Evolutionary conservation across 2,888 invertebrate species (phyloP), one percentile per base, ranked within the genome.

Genomic region (Rotaria sp.): DNA sequence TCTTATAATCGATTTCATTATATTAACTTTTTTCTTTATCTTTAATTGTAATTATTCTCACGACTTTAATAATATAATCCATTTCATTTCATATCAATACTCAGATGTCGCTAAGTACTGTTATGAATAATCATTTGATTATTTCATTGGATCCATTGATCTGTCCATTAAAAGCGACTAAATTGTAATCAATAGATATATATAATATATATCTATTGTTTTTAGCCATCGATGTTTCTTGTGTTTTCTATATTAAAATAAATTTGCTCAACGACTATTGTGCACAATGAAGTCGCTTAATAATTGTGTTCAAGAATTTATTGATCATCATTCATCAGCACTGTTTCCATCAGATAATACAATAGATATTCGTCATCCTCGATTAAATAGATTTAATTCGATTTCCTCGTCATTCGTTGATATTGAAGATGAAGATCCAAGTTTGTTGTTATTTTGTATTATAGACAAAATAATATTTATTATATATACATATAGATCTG

Each of bases 341-440:
- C 13, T 80, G 11, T 80, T 80, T 10, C 24, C 41, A 7, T n/a
- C 80, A 11, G 45, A 80, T n/a, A 26, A 45, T 45, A 13, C 26
- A 41, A 13, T 0, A 7, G 45, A 80, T 26, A 45, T 11, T 38
- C 41, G 38, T 26, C 80, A 45, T 26, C 45, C 41, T 45, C 80
- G 41, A 45, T n/a, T 45, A n/a, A 45, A 24, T 45, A 41, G 80
- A n/a, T 41, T 52, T 24, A 52, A 52, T 52, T 52, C 52, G 21
- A 11, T n/a, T 45, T n/a, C 26, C 8, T 45, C 45, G 15, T 45
- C 80, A 15, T 5, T 10, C 8, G 8, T 45, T 41, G 80, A 45
- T n/a, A 41, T 45, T 0, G 45, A 80, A 80, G 80, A 80, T n/a
- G 80, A 80, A 45, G 80, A 80, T 80, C 45, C 80, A 80, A 45